phyloP scores from a whole-genome alignment of 1,140 invertebrate genomes.

The Brachionus angularis region DNA sequence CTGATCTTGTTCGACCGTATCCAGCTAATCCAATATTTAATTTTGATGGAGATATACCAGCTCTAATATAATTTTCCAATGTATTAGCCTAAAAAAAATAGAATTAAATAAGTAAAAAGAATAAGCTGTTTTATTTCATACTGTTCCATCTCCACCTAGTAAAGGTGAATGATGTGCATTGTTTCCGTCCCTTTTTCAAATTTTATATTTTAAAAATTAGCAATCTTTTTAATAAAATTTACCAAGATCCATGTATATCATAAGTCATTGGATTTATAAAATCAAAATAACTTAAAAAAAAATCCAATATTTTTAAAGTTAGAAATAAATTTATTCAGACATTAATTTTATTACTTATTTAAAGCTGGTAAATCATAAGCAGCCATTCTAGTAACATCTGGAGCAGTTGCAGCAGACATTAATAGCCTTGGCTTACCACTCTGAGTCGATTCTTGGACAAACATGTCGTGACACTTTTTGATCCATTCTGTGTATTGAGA shows the following conservation, averaged over 20 bases:
- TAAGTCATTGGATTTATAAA: conserved; percentile 87
- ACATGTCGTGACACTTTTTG: conserved; percentile 80
- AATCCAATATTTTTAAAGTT: neutral
- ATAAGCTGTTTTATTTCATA: no score
- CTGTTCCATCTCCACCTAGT: conserved; percentile 6
- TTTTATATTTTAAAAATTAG: no score
- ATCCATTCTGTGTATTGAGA: conserved; percentile 83
- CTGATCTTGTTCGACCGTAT: conserved; percentile 63
- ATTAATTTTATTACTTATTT: conserved; percentile 64
- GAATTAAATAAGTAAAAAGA: no score
- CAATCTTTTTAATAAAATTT: no score
- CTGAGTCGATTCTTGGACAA: conserved; percentile 71
- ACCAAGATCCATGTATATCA: conserved; percentile 91
- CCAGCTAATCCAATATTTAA: conserved; percentile 76
- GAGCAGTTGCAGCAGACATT: conserved; percentile 87
- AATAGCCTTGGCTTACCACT: conserved; percentile 73
- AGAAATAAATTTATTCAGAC: neutral
- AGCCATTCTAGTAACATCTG: conserved; percentile 78
- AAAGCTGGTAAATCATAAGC: conserved; percentile 82
- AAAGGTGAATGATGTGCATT: conserved; percentile 47
- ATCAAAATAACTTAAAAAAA: conserved; percentile 72
- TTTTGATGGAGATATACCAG: conserved; percentile 25
- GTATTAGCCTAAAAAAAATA: conserved; percentile 14
- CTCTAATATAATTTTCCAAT: conserved; percentile 12
- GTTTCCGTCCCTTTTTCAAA: conserved; percentile 60